A percentile compares a stretch with the other conserved stretches of the same genome.
These are phyloP conservation scores for Sweltsa coloradensis DNA, from an alignment of 1,140 invertebrate species.

Conservation along the genomic window DNA sequence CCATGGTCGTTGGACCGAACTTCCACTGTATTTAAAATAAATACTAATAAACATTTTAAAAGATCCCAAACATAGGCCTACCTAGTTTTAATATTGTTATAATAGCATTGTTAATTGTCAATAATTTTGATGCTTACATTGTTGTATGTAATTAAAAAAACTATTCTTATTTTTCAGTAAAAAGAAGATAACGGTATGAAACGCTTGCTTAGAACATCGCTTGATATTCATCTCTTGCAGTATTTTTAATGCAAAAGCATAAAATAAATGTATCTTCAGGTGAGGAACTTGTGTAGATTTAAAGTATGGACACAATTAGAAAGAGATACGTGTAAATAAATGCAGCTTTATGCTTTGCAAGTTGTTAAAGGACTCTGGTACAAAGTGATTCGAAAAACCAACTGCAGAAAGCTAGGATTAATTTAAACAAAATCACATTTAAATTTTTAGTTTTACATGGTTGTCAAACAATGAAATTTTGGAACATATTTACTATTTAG, in stretches of 20 bases:
- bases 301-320: no score
- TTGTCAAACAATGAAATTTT: no score
- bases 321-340: no score
- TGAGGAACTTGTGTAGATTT: neutral
- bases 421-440: no score
- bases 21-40: neutral
- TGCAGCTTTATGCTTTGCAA: no score
- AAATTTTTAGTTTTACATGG: no score
- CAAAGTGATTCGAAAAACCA: no score
- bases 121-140: neutral
- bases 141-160: slow-evolving; percentile 5
- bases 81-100: neutral
- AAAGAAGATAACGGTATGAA: slow-evolving; percentile 12
- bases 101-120: neutral
- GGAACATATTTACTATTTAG: no score
- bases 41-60: neutral
- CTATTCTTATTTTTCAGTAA: slow-evolving; percentile 9
- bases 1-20: no score
- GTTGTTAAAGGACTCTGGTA: no score
- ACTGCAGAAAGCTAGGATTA: no score
- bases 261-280: neutral
- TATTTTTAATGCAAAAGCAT: neutral
- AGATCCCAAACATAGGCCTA: neutral
- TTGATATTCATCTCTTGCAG: neutral
- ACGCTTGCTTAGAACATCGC: slow-evolving; percentile 1